Percentiles rank a stretch among this genome's conserved stretches.
Conservation (phyloP, 2,797 vertebrate genomes). For the Denticeps clupeoides region DNA sequence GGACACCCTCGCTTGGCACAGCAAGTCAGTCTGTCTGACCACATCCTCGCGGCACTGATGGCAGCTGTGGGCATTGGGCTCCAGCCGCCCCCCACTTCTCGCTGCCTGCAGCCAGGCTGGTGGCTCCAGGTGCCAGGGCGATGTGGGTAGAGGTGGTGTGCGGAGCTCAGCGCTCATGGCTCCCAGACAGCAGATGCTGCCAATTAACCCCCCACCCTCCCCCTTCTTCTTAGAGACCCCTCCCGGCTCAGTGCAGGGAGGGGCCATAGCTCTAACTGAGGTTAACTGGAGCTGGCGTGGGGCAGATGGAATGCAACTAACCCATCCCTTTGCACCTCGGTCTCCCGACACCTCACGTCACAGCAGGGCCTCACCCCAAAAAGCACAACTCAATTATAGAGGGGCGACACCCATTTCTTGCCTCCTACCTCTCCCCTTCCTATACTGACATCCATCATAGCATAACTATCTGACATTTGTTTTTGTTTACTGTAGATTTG, state of each 20-base stretch:
- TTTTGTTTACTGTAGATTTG: too few relatives aligned
- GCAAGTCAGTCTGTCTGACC: slow-evolving; percentile 59
- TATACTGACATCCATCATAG: too few relatives aligned
- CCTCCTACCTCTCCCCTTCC: too few relatives aligned
- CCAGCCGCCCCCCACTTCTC: slow-evolving; percentile 18
- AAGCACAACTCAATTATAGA: slow-evolving; percentile 34
- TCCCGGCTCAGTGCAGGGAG: neutral
- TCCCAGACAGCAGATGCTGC: slow-evolving; percentile 70
- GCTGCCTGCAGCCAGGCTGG: slow-evolving; percentile 32
- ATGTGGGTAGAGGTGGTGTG: slow-evolving; percentile 26
- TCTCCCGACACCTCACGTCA: slow-evolving; percentile 16
- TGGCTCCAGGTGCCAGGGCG: slow-evolving; percentile 35
- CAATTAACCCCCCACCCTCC: slow-evolving; percentile 66
- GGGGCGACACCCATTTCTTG: too few relatives aligned
- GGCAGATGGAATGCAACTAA: slow-evolving; percentile 4
- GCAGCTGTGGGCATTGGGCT: slow-evolving; percentile 54
- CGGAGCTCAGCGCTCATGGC: slow-evolving; percentile 22
- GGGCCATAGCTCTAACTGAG: slow-evolving; percentile 21
- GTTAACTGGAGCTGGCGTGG: slow-evolving; percentile 25
- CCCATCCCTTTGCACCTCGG: slow-evolving; percentile 5
- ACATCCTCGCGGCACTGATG: slow-evolving; percentile 55
- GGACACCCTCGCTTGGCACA: slow-evolving; percentile 49
- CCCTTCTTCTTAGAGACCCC: slow-evolving; percentile 30
- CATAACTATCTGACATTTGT: too few relatives aligned
- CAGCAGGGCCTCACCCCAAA: slow-evolving; percentile 14